A percentile compares a stretch with the other conserved stretches of the same genome.
These are phyloP conservation scores for Callaeas wilsoni DNA, from an alignment of 2,113 vertebrate genomes.

Conservation along the genomic window DNA sequence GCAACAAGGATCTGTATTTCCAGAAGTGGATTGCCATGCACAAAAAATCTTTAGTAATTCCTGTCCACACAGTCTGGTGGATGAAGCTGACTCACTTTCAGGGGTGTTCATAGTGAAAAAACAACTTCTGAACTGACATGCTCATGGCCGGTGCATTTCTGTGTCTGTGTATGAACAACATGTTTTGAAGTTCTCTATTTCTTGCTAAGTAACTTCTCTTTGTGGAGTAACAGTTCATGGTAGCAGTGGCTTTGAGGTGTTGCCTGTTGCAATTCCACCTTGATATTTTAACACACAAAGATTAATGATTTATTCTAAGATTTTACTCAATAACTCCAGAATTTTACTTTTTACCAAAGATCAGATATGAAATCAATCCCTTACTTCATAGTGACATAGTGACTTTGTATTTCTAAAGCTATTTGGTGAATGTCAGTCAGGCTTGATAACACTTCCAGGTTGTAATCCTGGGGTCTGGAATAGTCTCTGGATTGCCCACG, in stretches of 20 bases:
- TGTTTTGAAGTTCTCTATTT: not conserved
- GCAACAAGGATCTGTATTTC: not conserved
- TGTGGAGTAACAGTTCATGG: not conserved
- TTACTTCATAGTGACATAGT: not conserved
- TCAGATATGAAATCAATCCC: not conserved
- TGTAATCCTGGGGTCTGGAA: not conserved
- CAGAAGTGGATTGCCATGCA: not conserved
- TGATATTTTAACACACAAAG: not conserved
- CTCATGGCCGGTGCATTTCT: not conserved
- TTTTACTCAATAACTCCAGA: not conserved
- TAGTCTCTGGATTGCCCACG: not conserved
- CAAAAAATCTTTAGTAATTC: not conserved
- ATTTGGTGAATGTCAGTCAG: not conserved
- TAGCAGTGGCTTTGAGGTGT: not conserved
- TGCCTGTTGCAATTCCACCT: not conserved
- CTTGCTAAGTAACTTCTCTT: not conserved
- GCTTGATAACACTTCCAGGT: not conserved
- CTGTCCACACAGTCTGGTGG: not conserved
- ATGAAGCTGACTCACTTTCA: not conserved
- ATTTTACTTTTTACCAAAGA: not conserved
- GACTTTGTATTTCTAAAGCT: not conserved
- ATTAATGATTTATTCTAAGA: not conserved
- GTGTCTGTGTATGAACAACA: not conserved
- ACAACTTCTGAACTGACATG: not conserved
- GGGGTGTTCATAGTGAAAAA: not conserved